phyloP scores from a whole-genome alignment of 2,113 vertebrate species.

The Lycaon pictus region DNA sequence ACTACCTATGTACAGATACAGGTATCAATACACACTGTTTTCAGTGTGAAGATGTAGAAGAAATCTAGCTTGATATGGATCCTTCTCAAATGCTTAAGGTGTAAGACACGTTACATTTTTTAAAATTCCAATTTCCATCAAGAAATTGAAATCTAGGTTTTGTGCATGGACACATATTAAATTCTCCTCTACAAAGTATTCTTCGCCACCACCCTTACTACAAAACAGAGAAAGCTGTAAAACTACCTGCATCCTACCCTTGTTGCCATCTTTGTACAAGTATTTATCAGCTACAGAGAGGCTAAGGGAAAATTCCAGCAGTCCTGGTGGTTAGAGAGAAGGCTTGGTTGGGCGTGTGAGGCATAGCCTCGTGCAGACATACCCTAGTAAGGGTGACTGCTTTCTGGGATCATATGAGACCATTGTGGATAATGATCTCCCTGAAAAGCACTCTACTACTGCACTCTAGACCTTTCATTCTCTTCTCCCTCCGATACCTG shows the following conservation, averaged over 20 bases:
- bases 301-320: not conserved
- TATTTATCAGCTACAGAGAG: not conserved
- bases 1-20: not conserved
- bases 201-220: not conserved
- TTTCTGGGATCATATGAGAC: not conserved
- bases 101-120: too few species aligned
- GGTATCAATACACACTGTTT: too few species aligned
- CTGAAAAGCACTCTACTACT: not conserved
- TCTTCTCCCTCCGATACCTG: not conserved
- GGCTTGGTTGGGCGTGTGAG: rapidly evolving
- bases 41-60: not conserved
- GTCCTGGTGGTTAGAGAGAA: not conserved
- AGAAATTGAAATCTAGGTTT: not conserved
- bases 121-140: too few species aligned
- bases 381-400: too few species aligned
- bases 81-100: too few species aligned
- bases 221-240: not conserved
- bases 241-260: rapidly evolving
- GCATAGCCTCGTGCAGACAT: not conserved
- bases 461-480: not conserved
- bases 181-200: not conserved
- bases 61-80: too few species aligned
- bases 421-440: not conserved
- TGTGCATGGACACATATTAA: not conserved
- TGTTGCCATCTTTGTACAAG: not conserved